These are phyloP conservation scores for Sorex araneus DNA, from an alignment of 2,113 vertebrate genomes.

Conservation along the genomic window DNA sequence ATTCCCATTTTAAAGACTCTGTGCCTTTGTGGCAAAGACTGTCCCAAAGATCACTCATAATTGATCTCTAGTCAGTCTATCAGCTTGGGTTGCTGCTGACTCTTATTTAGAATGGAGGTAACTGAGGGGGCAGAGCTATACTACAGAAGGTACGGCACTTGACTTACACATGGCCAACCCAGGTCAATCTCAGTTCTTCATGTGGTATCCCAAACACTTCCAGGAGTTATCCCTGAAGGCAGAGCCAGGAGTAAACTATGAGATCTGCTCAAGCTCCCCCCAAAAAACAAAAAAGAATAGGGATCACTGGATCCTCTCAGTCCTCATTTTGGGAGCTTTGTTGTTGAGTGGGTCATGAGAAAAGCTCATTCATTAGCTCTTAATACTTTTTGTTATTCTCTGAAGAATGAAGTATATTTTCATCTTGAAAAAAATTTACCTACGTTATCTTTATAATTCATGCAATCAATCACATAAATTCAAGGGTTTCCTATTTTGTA, in stretches of 20 bases:
- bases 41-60: background rate
- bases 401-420: slow-evolving; percentile 10
- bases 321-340: background rate
- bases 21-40: background rate
- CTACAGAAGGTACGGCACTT: no score
- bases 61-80: background rate
- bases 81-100: background rate
- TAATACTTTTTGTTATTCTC: background rate
- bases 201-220: no score
- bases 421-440: background rate
- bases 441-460: background rate
- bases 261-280: no score
- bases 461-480: background rate
- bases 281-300: background rate
- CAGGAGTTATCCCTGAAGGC: no score
- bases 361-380: background rate
- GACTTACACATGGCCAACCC: no score
- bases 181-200: no score
- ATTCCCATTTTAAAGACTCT: background rate
- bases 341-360: background rate
- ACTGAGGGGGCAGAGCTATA: no score
- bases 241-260: no score
- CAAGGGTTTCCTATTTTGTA: background rate
- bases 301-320: background rate
- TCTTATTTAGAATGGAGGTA: background rate